Percentiles rank a stretch among this genome's conserved stretches.
phyloP scores from a whole-genome alignment of 2,113 vertebrate species.

The Campylomormyrus numenius region DNA sequence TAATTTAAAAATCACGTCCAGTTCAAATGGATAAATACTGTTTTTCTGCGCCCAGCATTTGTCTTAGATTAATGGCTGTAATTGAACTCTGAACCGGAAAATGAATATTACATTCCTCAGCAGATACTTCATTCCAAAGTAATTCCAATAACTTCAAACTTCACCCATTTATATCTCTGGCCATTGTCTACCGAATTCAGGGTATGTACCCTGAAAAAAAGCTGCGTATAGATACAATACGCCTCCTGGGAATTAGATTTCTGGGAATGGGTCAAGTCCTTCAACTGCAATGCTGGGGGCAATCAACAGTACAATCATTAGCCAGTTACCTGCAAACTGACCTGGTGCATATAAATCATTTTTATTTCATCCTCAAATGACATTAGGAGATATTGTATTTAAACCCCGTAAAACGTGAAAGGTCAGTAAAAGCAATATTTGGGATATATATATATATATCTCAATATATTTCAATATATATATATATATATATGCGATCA shows the following conservation, averaged over 20 bases:
- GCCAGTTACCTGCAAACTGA: neutral
- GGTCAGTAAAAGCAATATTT: neutral
- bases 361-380: neutral
- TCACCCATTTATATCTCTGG: neutral
- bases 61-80: constrained; percentile 1
- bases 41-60: neutral
- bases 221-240: neutral
- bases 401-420: neutral
- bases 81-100: neutral
- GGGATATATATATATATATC: neutral
- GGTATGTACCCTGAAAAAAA: neutral
- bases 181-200: neutral
- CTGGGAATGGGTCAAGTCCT: neutral
- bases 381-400: neutral
- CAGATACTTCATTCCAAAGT: neutral
- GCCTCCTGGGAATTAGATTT: neutral
- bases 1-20: neutral
- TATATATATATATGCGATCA: neutral
- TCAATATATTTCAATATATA: too few relatives aligned
- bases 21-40: neutral
- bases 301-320: neutral
- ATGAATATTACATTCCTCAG: neutral
- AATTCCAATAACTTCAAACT: neutral
- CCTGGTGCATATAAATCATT: neutral
- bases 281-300: neutral